phyloP scores from a whole-genome alignment of 2,113 vertebrate species.

The Gorsachius goisagi region DNA sequence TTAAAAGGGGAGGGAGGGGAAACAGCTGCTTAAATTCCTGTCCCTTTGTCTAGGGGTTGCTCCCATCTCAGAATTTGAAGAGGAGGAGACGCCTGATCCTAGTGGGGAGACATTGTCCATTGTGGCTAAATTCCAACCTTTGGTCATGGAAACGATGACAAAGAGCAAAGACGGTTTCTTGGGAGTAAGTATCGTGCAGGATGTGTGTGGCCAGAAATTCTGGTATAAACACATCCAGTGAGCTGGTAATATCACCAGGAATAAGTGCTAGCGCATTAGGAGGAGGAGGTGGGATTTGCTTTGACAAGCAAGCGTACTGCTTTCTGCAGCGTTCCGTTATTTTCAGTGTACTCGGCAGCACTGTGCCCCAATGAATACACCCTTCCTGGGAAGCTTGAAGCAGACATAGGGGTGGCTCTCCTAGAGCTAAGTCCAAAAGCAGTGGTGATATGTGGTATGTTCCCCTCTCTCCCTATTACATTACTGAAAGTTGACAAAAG shows the following conservation, averaged over 20 bases:
- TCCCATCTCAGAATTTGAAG: conserved; percentile 49
- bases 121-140: conserved; percentile 88
- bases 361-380: neutral
- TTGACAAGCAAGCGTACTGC: fast-evolving
- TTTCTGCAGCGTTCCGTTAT: neutral
- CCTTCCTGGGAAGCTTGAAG: neutral
- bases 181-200: conserved; percentile 77
- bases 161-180: conserved; percentile 98
- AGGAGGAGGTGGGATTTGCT: neutral
- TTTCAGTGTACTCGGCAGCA: neutral
- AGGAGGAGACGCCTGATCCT: conserved; percentile 73
- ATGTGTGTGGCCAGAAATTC: neutral
- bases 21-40: neutral
- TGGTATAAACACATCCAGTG: fast-evolving
- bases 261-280: fast-evolving
- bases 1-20: neutral
- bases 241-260: neutral
- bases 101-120: conserved; percentile 85
- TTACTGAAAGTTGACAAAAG: neutral
- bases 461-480: neutral
- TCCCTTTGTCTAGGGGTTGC: conserved; percentile 58
- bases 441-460: fast-evolving
- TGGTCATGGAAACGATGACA: conserved; percentile 92
- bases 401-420: neutral
- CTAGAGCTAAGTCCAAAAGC: neutral